Evolutionary conservation across 2,888 invertebrate species (phyloP).

Genomic region (Erynnis tages): DNA sequence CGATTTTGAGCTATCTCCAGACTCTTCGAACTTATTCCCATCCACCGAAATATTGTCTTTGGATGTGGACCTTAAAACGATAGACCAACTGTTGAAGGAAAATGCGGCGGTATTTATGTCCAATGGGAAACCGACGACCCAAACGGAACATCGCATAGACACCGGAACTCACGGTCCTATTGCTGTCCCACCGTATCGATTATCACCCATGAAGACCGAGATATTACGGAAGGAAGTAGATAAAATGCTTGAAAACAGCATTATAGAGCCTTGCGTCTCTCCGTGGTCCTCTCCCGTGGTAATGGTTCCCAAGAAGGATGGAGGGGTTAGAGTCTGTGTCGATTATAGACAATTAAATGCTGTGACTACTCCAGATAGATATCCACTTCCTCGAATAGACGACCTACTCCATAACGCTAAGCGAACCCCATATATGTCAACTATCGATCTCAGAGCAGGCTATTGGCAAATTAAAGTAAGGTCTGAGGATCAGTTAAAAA

Average conservation of each 20-base stretch:
- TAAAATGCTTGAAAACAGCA: constrained; percentile 37
- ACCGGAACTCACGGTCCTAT: background rate
- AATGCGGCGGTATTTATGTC: constrained; percentile 16
- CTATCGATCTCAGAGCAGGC: constrained; percentile 37
- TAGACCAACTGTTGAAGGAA: background rate
- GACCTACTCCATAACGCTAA: constrained; percentile 43
- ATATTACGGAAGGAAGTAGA: constrained; percentile 29
- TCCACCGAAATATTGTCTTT: background rate
- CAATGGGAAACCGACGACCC: constrained; percentile 13
- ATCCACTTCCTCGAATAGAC: constrained; percentile 55
- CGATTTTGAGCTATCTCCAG: background rate
- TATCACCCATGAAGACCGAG: background rate
- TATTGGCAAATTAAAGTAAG: constrained; percentile 40
- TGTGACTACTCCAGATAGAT: constrained; percentile 39
- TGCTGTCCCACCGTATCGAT: background rate
- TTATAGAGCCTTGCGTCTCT: constrained; percentile 47
- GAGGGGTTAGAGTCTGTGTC: constrained; percentile 42
- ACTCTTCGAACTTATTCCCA: too few relatives aligned
- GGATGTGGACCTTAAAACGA: background rate
- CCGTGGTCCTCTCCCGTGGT: constrained; percentile 51
- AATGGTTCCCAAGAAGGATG: constrained; percentile 47
- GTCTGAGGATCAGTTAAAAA: constrained; percentile 42
- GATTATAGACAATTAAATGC: constrained; percentile 43
- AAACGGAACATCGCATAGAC: constrained; percentile 19
- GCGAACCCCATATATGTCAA: constrained; percentile 37